Conservation (phyloP, 2,797 vertebrate species). For the Myotis vivesi region DNA sequence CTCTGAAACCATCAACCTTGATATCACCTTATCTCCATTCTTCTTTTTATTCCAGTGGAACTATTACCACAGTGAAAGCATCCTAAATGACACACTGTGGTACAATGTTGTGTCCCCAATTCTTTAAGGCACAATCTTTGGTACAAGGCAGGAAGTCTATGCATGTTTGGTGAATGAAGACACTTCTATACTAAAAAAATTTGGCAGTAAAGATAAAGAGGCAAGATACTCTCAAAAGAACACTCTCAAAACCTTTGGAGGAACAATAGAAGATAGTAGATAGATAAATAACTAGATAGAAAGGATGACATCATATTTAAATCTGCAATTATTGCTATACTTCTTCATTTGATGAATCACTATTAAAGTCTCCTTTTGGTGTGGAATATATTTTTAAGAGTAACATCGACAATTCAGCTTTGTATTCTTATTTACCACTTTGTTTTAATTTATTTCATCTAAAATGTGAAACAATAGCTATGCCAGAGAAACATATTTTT, state of each 20-base stretch:
- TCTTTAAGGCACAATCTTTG: neutral
- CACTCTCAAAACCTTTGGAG: neutral
- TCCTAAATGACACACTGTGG: neutral
- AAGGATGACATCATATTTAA: neutral
- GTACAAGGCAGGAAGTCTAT: neutral
- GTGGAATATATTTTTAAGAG: neutral
- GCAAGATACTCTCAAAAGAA: neutral
- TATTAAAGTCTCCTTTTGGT: neutral
- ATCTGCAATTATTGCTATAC: neutral
- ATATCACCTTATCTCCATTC: neutral
- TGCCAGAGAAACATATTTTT: conserved; percentile 3
- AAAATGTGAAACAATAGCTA: neutral
- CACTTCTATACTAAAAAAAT: neutral
- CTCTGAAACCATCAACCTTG: neutral
- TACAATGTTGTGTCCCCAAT: neutral
- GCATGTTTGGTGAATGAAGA: neutral
- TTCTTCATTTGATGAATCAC: neutral
- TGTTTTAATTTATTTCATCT: neutral
- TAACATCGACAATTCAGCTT: neutral
- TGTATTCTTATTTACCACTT: neutral
- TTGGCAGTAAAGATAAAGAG: neutral
- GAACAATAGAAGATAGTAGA: neutral
- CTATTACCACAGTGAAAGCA: neutral
- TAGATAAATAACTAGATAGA: neutral
- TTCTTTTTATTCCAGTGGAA: neutral